Base-by-base conservation (phyloP, 2,113 vertebrate genomes). In the Callithrix jacchus region DNA sequence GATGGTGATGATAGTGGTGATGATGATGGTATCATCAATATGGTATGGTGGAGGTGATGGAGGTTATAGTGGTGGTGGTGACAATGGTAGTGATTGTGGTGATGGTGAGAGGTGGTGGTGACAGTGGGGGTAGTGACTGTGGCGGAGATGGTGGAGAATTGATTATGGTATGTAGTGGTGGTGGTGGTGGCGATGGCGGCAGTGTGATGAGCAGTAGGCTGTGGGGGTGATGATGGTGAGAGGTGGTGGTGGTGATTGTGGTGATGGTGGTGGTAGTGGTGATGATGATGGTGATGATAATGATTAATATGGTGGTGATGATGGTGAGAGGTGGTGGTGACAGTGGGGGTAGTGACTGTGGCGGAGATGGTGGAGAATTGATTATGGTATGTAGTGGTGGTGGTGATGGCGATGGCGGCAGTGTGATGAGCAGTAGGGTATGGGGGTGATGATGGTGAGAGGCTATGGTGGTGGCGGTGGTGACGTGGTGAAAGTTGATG, bases 211-310 rank as follows among this genome's bases (percentile, higher is more conserved):
- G 30, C 14, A 27, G 0, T 6, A 3, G 52, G 77, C 9, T 23
- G 6, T 81, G 18, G 20, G 23, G 32, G 10, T 56, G 35, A 1
- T 27, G 32, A 2, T 81, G 32, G 2, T 56, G 49, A 2, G 45
- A 20, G 45, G 17, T n/a, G 5, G 7, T 47, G 13, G 2, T 64
- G 13, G 2, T 9, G 3, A n/a, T n/a, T n/a, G 0, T n/a, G 30
- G 0, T 27, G 5, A 35, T 85, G 58, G 5, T 45, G 40, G 2
- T n/a, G 79, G 0, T 37, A 23, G 5, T n/a, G 40, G 2, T 45
- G 40, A 0, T 45, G 1, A 0, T 84, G 16, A 8, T 64, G 25
- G 5, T 64, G 9, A 1, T n/a, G n/a, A n/a, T n/a, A n/a, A n/a
- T n/a, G n/a, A n/a, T n/a, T n/a, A n/a, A n/a, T n/a, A n/a, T n/a